Percentiles rank a stretch among this genome's conserved stretches.
phyloP scores from a whole-genome alignment of 2,888 invertebrate species.

The Campoletis raptor region DNA sequence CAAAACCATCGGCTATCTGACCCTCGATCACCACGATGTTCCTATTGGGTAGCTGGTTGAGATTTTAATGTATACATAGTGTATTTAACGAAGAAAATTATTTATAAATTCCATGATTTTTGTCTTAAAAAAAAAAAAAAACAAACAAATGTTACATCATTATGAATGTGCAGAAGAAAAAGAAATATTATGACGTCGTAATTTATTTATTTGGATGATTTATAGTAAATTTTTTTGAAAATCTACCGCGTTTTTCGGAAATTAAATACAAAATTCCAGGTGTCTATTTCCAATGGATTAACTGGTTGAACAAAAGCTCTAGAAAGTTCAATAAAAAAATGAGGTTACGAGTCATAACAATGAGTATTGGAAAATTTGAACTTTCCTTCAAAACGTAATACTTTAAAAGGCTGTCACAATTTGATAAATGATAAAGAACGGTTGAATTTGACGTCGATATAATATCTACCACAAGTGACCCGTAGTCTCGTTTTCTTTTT shows the following conservation, averaged over 20 bases:
- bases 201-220: background rate
- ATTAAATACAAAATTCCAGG: background rate
- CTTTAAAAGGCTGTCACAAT: slow-evolving; percentile 16
- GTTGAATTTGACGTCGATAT: slow-evolving; percentile 34
- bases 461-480: slow-evolving; percentile 31
- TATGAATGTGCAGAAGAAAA: background rate
- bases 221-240: background rate
- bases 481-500: slow-evolving; percentile 24
- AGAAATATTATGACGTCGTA: background rate
- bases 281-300: background rate
- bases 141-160: background rate
- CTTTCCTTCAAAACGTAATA: background rate
- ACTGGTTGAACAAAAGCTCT: background rate
- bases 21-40: slow-evolving; percentile 61
- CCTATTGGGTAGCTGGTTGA: slow-evolving; percentile 64
- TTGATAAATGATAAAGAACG: slow-evolving; percentile 10
- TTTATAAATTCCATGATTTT: slow-evolving; percentile 20
- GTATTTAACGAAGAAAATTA: slow-evolving; percentile 11
- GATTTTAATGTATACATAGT: slow-evolving; percentile 50
- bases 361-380: background rate
- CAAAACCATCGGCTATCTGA: slow-evolving; percentile 59
- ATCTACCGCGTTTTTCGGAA: background rate
- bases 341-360: background rate
- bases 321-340: background rate
- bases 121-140: slow-evolving; percentile 1